phyloP scores from a whole-genome alignment of 2,113 vertebrate genomes.

The Nothocercus julius region DNA sequence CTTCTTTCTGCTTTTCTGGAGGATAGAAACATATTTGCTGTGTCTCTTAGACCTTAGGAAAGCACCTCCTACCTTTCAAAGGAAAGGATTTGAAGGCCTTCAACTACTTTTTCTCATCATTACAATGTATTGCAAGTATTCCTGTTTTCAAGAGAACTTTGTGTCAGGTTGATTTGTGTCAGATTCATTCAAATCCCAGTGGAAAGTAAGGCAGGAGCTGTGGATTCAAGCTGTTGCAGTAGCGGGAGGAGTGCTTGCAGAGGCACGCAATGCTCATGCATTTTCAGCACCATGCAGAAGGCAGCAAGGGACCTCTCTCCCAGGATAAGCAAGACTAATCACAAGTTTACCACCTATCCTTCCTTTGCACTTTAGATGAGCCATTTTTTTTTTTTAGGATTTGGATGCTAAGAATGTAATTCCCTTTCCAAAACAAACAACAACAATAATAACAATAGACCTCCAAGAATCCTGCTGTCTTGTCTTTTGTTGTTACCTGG shows the following conservation, averaged over 20 bases:
- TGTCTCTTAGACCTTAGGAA: background rate
- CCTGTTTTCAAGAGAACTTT: background rate
- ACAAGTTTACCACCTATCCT: background rate
- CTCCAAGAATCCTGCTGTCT: constrained; percentile 44
- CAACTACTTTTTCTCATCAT: background rate
- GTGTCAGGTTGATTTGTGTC: background rate
- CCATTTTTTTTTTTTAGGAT: background rate
- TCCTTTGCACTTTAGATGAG: background rate
- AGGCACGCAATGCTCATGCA: background rate
- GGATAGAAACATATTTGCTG: background rate
- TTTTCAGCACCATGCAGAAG: background rate
- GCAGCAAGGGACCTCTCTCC: background rate
- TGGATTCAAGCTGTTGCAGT: background rate
- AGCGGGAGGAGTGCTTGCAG: background rate
- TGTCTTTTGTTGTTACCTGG: constrained; percentile 47
- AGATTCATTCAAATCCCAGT: background rate
- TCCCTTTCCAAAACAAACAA: background rate
- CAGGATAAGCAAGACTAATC: background rate
- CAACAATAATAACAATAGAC: background rate
- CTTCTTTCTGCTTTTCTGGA: background rate
- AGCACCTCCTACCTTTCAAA: background rate
- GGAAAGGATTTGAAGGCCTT: background rate
- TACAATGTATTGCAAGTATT: background rate
- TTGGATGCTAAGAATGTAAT: background rate
- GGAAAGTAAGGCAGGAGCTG: background rate